phyloP scores from a whole-genome alignment of 30 jellyfish, hydroid and myxozoan species.

The Turritopsis rubra region DNA sequence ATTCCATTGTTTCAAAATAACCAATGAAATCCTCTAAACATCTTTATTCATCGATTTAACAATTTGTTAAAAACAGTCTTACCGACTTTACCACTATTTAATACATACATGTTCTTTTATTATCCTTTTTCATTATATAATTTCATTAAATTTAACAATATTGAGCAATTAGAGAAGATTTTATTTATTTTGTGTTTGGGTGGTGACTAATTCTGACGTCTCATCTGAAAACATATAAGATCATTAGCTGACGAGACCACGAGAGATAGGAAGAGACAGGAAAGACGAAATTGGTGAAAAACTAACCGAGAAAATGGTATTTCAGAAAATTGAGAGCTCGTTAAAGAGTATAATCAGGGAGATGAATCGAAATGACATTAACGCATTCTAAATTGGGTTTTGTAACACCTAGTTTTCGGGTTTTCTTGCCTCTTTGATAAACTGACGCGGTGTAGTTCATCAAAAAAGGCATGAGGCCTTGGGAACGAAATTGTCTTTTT shows the following conservation, averaged over 20 bases:
- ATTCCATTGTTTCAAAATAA: background rate
- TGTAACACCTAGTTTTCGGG: background rate
- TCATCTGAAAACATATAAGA: background rate
- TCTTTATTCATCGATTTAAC: background rate
- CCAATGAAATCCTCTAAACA: background rate
- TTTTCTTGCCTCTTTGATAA: background rate
- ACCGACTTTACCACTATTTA: constrained; percentile 6
- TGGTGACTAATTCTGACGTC: background rate
- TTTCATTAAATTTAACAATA: background rate
- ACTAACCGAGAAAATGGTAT: too few species aligned
- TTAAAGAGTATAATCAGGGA: background rate
- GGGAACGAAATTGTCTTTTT: background rate
- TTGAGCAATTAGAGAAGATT: background rate
- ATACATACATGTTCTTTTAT: background rate
- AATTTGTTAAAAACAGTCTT: background rate
- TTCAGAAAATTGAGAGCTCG: background rate
- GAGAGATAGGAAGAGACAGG: too few species aligned
- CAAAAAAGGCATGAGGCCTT: background rate
- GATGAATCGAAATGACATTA: background rate
- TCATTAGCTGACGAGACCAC: background rate
- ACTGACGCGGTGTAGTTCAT: background rate
- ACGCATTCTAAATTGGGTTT: background rate
- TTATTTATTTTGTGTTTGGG: background rate
- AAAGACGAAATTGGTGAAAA: too few species aligned
- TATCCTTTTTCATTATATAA: background rate